phyloP scores from a whole-genome alignment of 2,888 invertebrate species.

The Acronicta alni region DNA sequence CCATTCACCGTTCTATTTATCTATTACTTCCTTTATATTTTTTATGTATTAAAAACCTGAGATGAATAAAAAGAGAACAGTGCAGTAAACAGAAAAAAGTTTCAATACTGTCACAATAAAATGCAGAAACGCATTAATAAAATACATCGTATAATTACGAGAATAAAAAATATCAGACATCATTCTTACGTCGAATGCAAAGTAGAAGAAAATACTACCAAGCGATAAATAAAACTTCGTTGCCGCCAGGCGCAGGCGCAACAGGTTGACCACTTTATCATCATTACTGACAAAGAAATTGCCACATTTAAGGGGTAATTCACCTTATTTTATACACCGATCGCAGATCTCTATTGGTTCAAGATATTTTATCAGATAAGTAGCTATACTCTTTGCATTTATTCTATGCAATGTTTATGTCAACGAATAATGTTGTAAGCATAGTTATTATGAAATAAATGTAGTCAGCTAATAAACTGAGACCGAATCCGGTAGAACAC shows the following conservation, averaged over 20 bases:
- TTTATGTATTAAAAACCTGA: too few species aligned
- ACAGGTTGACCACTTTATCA: slow-evolving; percentile 44
- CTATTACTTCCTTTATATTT: too few species aligned
- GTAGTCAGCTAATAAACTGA: too few species aligned
- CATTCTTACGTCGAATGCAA: slow-evolving; percentile 12
- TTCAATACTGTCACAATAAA: background rate
- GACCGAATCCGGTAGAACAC: too few species aligned
- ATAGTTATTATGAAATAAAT: too few species aligned
- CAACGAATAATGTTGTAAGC: background rate
- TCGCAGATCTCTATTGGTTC: slow-evolving; percentile 23
- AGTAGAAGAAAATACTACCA: slow-evolving; percentile 16
- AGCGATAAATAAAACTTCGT: slow-evolving; percentile 30
- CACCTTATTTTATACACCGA: slow-evolving; percentile 27
- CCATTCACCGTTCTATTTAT: slow-evolving; percentile 1
- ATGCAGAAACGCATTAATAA: slow-evolving; percentile 1
- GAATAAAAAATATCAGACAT: slow-evolving; percentile 21
- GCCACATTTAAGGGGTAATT: slow-evolving; percentile 42
- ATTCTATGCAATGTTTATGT: slow-evolving; percentile 3
- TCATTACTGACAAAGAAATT: slow-evolving; percentile 47
- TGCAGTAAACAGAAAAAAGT: too few species aligned
- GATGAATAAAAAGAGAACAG: too few species aligned
- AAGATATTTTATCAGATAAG: slow-evolving; percentile 38
- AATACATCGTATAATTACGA: slow-evolving; percentile 5
- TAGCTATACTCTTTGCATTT: slow-evolving; percentile 15
- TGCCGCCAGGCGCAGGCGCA: slow-evolving; percentile 34